Evolutionary conservation across 1,140 invertebrate species (phyloP).

Genomic region (Globodera rostochiensis): DNA sequence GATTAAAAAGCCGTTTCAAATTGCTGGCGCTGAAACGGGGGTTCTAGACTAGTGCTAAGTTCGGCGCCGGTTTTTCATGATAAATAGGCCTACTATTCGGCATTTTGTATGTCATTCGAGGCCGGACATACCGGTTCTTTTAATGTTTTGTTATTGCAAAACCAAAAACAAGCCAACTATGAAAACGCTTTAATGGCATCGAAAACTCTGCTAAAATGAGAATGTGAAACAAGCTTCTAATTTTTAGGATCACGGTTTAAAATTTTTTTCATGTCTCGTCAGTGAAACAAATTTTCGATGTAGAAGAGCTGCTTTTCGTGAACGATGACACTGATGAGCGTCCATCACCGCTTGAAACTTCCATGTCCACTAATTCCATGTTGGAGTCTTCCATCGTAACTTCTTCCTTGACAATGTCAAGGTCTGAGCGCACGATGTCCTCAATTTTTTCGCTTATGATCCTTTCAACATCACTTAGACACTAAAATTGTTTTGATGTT

Average conservation of each 20-base stretch:
- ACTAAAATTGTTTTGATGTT: neutral
- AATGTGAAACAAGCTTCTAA: too few species aligned
- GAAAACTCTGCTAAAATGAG: too few species aligned
- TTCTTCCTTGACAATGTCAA: neutral
- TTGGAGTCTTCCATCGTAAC: neutral
- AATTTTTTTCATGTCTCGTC: neutral
- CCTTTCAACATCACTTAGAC: conserved; percentile 1
- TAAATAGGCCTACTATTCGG: too few species aligned
- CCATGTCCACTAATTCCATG: conserved; percentile 20
- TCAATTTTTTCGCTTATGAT: conserved; percentile 2
- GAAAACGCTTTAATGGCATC: too few species aligned
- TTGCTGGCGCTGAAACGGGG: too few species aligned
- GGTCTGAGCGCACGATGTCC: conserved; percentile 6
- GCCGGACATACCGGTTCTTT: too few species aligned
- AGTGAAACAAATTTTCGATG: neutral
- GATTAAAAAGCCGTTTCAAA: too few species aligned
- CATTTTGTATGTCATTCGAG: too few species aligned
- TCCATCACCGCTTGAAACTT: conserved; percentile 19
- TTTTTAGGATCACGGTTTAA: neutral
- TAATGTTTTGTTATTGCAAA: too few species aligned
- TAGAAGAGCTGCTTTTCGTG: neutral
- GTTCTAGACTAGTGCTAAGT: too few species aligned
- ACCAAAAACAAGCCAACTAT: too few species aligned
- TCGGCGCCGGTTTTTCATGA: too few species aligned
- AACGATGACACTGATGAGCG: neutral